Evolutionary conservation across 2,797 vertebrate genomes (phyloP), one percentile per base, ranked within the genome.

Genomic region (Thunnus albacares): DNA sequence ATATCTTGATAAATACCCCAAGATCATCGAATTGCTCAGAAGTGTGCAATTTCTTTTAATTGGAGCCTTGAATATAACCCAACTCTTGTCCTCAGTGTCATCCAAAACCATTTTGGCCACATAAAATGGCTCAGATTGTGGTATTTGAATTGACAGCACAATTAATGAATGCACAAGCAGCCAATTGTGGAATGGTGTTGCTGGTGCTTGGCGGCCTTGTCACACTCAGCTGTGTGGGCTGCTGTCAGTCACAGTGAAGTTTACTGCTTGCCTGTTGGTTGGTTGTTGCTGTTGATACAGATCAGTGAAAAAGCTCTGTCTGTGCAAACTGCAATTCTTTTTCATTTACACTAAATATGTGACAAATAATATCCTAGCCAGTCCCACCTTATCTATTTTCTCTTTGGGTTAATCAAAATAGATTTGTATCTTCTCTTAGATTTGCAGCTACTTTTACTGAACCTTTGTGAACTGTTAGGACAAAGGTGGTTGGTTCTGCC

Each of bases 111-210:
- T 52, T 52, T 38, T 45, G 53, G 4, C 35, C 5, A 41, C 35
- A 56, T 52, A 45, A 47, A 55, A 55, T 12, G 28, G 47, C 20
- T 60, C 73, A 61, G 62, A 56, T 41, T 57, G 38, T 18, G 20
- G 20, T 41, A 49, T 66, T 52, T 66, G 30, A 65, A 22, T 13
- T 22, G 5, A 68, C 28, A 38, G 45, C 15, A 28, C 6, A 6
- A 62, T 30, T 22, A 45, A 28, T 5, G 22, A 26, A 24, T 4
- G 28, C 47, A 47, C 66, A 43, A 67, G 6, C 41, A 67, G 20
- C 13, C 58, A 52, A 22, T 8, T 38, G 53, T 33, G 11, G 49
- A 61, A 77, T 30, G 69, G 63, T 68, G 20, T 77, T 61, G 57
- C 38, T 7, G 12, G 2, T 9, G 20, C 22, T 38, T 18, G 24